Conservation (phyloP, 2,797 vertebrate genomes). For the Meriones psammophilus region DNA sequence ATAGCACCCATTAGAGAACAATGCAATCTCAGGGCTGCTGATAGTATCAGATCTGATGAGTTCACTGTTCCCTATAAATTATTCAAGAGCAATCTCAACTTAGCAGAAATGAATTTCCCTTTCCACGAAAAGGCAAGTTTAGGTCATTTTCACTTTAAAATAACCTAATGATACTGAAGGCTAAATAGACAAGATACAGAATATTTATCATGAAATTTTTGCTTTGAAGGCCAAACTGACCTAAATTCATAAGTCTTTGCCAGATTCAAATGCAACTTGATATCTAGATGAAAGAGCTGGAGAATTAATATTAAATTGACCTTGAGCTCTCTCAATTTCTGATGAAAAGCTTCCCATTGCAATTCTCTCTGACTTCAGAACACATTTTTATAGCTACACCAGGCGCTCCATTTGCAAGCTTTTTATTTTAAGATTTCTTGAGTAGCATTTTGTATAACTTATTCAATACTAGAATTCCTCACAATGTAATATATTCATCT, state of each 20-base stretch:
- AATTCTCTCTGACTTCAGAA: slow-evolving; percentile 67
- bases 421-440: slow-evolving; percentile 65
- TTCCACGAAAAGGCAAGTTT: slow-evolving; percentile 75
- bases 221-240: slow-evolving; percentile 75
- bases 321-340: slow-evolving; percentile 77
- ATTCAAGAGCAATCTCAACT: slow-evolving; percentile 82
- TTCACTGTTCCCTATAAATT: slow-evolving; percentile 78
- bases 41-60: slow-evolving; percentile 70
- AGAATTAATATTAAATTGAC: slow-evolving; percentile 81
- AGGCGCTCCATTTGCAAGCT: slow-evolving; percentile 46
- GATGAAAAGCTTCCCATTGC: slow-evolving; percentile 77
- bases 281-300: slow-evolving; percentile 79
- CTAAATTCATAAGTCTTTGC: slow-evolving; percentile 74
- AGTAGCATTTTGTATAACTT: slow-evolving; percentile 59
- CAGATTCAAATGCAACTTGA: slow-evolving; percentile 77
- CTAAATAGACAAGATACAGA: slow-evolving; percentile 51
- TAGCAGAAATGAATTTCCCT: slow-evolving; percentile 79
- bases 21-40: slow-evolving; percentile 56
- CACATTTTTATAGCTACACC: slow-evolving; percentile 53
- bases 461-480: slow-evolving; percentile 39
- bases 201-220: slow-evolving; percentile 73
- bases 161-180: slow-evolving; percentile 69
- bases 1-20: slow-evolving; percentile 60
- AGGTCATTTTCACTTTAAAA: slow-evolving; percentile 75
- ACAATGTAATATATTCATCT: not conserved